Percentiles rank a stretch among this genome's conserved stretches.
Conservation (phyloP, 2,888 invertebrate species). For the Periphyllus acericola region DNA sequence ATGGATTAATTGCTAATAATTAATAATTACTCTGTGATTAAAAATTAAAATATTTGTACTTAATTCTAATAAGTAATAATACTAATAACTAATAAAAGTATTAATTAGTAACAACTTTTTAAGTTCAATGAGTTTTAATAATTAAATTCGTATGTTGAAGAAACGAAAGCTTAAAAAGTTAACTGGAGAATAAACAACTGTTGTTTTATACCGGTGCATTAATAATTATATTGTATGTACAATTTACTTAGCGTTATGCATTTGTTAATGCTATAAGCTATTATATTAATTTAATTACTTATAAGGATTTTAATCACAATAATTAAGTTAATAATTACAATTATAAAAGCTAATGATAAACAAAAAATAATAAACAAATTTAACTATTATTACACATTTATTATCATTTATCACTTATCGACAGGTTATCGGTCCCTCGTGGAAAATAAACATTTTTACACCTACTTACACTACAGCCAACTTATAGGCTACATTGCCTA, state of each 20-base stretch:
- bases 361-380: too few relatives aligned
- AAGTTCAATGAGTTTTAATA: too few relatives aligned
- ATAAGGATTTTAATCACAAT: not conserved
- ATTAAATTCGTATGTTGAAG: not conserved
- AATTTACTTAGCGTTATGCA: too few relatives aligned
- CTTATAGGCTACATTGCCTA: too few relatives aligned
- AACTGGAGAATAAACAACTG: not conserved
- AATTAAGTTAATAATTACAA: not conserved
- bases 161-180: not conserved
- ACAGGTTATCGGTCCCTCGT: too few relatives aligned
- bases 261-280: not conserved
- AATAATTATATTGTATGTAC: too few relatives aligned
- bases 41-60: not conserved
- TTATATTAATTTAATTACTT: not conserved
- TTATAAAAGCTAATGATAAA: too few relatives aligned
- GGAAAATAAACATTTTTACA: not conserved
- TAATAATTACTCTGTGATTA: not conserved
- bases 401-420: too few relatives aligned
- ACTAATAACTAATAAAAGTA: too few relatives aligned
- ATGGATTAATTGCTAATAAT: not conserved
- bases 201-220: not conserved
- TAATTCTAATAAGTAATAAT: not conserved
- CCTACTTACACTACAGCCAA: not conserved
- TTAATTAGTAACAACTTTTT: too few relatives aligned
- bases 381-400: not conserved